Evolutionary conservation across 92 coral and sea anemone species (phyloP).

Genomic region (Epizoanthus scotinus): DNA sequence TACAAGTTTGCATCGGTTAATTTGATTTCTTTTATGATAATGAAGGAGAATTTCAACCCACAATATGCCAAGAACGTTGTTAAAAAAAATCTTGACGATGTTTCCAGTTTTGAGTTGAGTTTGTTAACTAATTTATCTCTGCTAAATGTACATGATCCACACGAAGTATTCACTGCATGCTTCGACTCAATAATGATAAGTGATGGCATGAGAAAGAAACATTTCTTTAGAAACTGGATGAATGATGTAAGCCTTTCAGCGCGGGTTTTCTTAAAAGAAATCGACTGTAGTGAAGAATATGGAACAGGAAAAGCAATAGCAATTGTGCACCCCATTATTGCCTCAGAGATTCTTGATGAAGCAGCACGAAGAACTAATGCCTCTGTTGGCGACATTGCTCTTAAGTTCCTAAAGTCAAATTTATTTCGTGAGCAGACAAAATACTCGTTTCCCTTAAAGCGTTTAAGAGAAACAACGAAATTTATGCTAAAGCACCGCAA

Average conservation of each 20-base stretch:
- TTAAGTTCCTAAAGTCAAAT: conserved; percentile 33
- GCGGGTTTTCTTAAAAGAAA: conserved; percentile 41
- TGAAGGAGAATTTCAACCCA: conserved; percentile 58
- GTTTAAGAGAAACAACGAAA: conserved; percentile 24
- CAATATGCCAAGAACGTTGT: conserved; percentile 39
- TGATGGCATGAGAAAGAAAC: conserved; percentile 13
- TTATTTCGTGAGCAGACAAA: conserved; percentile 17
- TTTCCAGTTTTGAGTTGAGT: conserved; percentile 1
- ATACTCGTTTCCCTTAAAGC: conserved; percentile 8
- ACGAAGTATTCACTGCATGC: conserved; percentile 17
- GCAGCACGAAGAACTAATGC: not conserved
- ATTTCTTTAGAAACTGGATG: conserved; percentile 47
- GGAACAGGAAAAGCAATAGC: conserved; percentile 55
- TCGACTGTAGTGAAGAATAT: conserved; percentile 25
- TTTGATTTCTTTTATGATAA: conserved; percentile 49
- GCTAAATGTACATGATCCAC: conserved; percentile 13
- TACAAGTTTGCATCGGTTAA: conserved; percentile 45
- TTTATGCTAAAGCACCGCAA: conserved; percentile 49
- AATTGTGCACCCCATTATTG: conserved; percentile 49
- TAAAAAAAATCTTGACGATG: conserved; percentile 18
- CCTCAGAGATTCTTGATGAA: conserved; percentile 22
- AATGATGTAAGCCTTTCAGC: conserved; percentile 46
- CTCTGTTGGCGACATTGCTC: conserved; percentile 23
- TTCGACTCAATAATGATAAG: conserved; percentile 34
- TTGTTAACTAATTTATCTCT: conserved; percentile 20